Conservation (phyloP, 2,113 vertebrate species). For the Ctenodactylus gundi region DNA sequence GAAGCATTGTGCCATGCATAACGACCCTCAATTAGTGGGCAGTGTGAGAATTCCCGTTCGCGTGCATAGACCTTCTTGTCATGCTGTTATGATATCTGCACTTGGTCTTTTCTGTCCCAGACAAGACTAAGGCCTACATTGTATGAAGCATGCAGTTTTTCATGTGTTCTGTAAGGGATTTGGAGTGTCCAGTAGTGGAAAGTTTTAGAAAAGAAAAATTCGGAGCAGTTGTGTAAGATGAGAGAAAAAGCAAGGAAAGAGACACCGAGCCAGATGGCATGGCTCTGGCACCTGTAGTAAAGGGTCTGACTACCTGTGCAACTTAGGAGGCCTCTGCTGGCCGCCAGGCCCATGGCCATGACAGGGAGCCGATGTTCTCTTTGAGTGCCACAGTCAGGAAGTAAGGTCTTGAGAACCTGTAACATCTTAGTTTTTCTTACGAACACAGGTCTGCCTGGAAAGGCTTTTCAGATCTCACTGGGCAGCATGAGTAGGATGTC, state of each 20-base stretch:
- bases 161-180: not conserved
- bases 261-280: not conserved
- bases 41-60: not conserved
- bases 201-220: not conserved
- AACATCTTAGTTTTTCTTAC: not conserved
- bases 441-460: not conserved
- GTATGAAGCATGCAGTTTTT: not conserved
- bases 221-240: not conserved
- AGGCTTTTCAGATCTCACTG: not conserved
- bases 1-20: not conserved
- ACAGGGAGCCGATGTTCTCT: no score
- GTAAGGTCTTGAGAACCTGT: not conserved
- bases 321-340: not conserved
- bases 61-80: fast-evolving
- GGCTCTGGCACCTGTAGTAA: not conserved
- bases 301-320: not conserved
- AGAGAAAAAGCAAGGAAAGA: not conserved
- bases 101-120: not conserved
- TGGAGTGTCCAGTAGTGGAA: not conserved
- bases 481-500: not conserved
- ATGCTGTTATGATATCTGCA: not conserved
- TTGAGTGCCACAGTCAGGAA: not conserved
- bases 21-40: not conserved
- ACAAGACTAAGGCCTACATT: not conserved
- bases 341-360: not conserved